Base-by-base conservation (phyloP, 2,113 vertebrate species). In the Oriolus oriolus region DNA sequence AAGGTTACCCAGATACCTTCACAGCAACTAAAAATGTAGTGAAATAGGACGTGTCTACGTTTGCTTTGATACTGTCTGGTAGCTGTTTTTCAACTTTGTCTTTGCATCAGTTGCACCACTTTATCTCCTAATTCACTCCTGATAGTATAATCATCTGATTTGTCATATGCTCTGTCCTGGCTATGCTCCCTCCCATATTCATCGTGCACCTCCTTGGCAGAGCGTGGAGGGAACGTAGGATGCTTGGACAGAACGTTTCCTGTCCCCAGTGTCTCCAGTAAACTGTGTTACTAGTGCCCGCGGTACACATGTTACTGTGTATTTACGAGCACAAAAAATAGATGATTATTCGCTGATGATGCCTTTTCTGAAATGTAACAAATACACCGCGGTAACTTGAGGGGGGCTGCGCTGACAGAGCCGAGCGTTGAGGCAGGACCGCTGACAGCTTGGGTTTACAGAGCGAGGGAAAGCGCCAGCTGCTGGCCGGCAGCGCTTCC, bases 141-240 rank as follows among this genome's bases (percentile, higher is more conserved):
- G 33, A 44, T 24, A 28, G 47, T 68, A 23, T 57, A 35, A 68
- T 23, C 17, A 87, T 13, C 20, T 63, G 47, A 4, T 50, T 10
- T 9, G 7, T 27, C 31, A 12, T 17, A 8, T 47, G 37, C 70
- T 86, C 44, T 73, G 60, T 77, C 53, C 21, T 4, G 17, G 16
- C 35, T 57, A 0, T 50, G 37, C 30, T 57, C 21, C 26, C 19
- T 60, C 47, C 20, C 39, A 22, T n/a, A 54, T 10, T 69, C 24
- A 11, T 35, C 8, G 4, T 31, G 61, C 54, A 12, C 13, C 11
- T 60, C 69, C 9, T 19, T 23, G 70, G 9, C n/a, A 41, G n/a
- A 31, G 53, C 41, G 4, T 0, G n/a, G 21, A 54, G 26, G 47
- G 47, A 60, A 5, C 39, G 0, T 0, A 6, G n/a, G 13, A 9